A percentile compares a stretch with the other conserved stretches of the same genome.
phyloP scores from a whole-genome alignment of 1,140 invertebrate species.

The Ceratosolen solmsi region DNA sequence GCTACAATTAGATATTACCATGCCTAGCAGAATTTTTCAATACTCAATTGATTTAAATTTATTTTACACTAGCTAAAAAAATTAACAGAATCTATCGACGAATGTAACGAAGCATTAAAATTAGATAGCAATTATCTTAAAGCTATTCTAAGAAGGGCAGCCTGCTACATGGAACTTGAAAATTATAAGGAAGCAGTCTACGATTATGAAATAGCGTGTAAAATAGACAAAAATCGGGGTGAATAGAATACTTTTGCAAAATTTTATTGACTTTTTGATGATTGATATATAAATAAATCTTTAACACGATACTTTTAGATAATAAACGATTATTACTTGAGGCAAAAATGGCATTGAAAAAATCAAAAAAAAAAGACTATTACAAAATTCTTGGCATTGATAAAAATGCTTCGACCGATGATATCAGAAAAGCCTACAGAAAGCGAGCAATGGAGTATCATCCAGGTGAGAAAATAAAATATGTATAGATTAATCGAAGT shows the following conservation, averaged over 20 bases:
- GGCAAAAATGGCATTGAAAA: constrained; percentile 90
- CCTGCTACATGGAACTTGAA: constrained; percentile 87
- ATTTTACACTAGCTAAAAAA: constrained; percentile 77
- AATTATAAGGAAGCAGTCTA: constrained; percentile 91
- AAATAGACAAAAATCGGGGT: constrained; percentile 87
- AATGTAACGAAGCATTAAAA: constrained; percentile 89
- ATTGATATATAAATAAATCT: background rate
- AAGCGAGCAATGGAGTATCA: constrained; percentile 92
- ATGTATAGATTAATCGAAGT: too few species aligned
- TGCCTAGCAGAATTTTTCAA: too few species aligned
- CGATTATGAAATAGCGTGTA: constrained; percentile 91
- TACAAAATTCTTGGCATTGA: constrained; percentile 95
- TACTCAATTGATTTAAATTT: constrained; percentile 19
- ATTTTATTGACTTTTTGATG: constrained; percentile 12
- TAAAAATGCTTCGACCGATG: constrained; percentile 89
- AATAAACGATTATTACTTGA: constrained; percentile 85
- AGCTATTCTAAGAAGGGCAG: constrained; percentile 88
- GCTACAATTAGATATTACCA: too few species aligned
- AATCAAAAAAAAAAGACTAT: constrained; percentile 97
- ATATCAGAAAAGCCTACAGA: constrained; percentile 97
- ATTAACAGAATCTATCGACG: constrained; percentile 85
- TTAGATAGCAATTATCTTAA: constrained; percentile 93
- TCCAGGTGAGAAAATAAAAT: constrained; percentile 81
- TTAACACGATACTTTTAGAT: constrained; percentile 70
- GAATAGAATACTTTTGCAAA: constrained; percentile 47